Evolutionary conservation across 2,113 vertebrate genomes (phyloP).

Genomic region (Cromileptes altivelis): DNA sequence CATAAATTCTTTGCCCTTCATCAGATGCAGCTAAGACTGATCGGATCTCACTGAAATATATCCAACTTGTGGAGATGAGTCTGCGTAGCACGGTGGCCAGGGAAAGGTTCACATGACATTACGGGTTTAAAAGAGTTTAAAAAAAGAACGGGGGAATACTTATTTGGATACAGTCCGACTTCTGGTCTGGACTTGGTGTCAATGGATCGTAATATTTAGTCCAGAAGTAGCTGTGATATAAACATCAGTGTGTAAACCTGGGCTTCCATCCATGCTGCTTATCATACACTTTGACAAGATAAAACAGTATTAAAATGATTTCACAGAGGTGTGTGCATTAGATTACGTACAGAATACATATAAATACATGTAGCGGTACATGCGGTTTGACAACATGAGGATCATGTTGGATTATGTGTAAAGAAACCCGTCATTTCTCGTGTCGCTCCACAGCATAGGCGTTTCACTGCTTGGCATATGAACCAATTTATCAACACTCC

Average conservation of each 20-base stretch:
- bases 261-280: not conserved
- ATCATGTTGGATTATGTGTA: not conserved
- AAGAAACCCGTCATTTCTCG: not conserved
- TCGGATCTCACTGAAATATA: not conserved
- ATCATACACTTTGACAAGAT: not conserved
- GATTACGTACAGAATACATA: not conserved
- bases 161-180: not conserved
- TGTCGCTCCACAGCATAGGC: not conserved
- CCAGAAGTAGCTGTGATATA: not conserved
- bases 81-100: not conserved
- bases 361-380: not conserved
- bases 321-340: not conserved
- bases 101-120: not conserved
- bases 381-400: not conserved
- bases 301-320: not conserved
- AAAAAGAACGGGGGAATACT: not conserved
- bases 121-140: not conserved
- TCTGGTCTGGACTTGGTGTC: not conserved
- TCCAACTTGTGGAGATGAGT: not conserved
- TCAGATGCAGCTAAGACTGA: not conserved
- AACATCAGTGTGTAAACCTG: not conserved
- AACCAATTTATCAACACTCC: slow-evolving; percentile 8
- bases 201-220: not conserved
- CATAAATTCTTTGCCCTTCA: not conserved
- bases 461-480: not conserved